phyloP scores from a whole-genome alignment of 2,113 vertebrate species.

The Tapirus terrestris region DNA sequence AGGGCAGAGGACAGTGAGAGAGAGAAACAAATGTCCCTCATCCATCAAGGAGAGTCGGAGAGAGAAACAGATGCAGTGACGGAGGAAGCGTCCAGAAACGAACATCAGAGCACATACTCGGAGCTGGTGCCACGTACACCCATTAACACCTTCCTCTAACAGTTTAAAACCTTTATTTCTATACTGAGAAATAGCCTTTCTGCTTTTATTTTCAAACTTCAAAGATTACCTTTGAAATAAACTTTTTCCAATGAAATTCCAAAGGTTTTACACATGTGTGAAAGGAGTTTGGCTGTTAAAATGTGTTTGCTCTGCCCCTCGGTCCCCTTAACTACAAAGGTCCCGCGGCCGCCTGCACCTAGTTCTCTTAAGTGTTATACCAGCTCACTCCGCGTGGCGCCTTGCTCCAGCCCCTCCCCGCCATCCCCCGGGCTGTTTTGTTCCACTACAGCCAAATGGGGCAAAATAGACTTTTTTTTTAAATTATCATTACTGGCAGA shows the following conservation, averaged over 20 bases:
- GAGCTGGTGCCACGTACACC: fast-evolving
- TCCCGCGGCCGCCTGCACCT: neutral
- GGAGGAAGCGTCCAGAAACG: neutral
- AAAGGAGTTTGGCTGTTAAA: constrained; percentile 9
- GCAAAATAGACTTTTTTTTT: neutral
- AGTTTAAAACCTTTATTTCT: neutral
- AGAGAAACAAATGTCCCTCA: neutral
- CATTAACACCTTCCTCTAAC: neutral
- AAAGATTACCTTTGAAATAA: constrained; percentile 69
- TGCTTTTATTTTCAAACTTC: constrained; percentile 71
- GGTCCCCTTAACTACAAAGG: neutral
- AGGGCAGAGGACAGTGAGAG: neutral
- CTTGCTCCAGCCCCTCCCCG: neutral
- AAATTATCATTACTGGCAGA: neutral
- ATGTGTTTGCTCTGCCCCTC: neutral
- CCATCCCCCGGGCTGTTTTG: neutral
- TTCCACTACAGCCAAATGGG: neutral
- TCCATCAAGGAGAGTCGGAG: neutral
- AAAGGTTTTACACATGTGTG: constrained; percentile 67
- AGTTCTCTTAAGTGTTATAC: neutral
- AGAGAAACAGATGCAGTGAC: fast-evolving
- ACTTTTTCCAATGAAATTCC: constrained; percentile 70
- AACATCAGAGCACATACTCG: fast-evolving
- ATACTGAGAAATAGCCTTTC: neutral
- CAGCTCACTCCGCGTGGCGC: fast-evolving